Base-by-base conservation (phyloP, 2,888 invertebrate genomes). In the Synanthedon myopaeformis region DNA sequence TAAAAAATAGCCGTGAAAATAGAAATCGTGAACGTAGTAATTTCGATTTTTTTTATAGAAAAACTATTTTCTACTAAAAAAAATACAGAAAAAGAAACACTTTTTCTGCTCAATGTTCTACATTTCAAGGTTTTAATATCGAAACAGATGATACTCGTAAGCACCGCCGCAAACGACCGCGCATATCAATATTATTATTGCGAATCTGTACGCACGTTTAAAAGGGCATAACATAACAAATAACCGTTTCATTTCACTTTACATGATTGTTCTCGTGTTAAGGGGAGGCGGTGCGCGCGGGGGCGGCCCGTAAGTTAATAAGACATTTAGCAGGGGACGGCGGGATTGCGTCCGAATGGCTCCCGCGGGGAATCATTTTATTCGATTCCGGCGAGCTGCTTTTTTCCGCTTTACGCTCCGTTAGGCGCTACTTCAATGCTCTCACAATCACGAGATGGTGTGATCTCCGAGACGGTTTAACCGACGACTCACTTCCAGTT, bases 341-440 rank as follows among this genome's bases (percentile, higher is more conserved):
- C 86, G 83, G 86, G 85, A 86, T 86, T 90, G 90, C 88, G 89
- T 89, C 89, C 89, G 90, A 91, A 91, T 91, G 90, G 90, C 89
- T 89, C 91, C 90, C 91, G 79, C 70, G 91, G 91, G 91, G 91
- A 91, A 91, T 91, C 90, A 91, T 91, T 91, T 90, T 90, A 91
- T 91, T 90, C 89, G 91, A 91, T 91, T 90, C 90, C 87, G 88
- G 88, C 86, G 79, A 76, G 79, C 80, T 79, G 78, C 76, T 81
- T 86, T 86, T 84, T 86, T 85, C 79, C 79, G 79, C 78, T 82
- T 82, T 79, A 79, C 81, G 84, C 86, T 84, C 84, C 79, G 84
- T 83, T 87, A 82, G 82, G 82, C 82, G 81, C 82, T 78, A 74
- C 73, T 61, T 69, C 68, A 65, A 67, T 66, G 68, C 69, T 71